Conservation (phyloP, 2,113 vertebrate species). For the Sarotherodon lohbergeri region DNA sequence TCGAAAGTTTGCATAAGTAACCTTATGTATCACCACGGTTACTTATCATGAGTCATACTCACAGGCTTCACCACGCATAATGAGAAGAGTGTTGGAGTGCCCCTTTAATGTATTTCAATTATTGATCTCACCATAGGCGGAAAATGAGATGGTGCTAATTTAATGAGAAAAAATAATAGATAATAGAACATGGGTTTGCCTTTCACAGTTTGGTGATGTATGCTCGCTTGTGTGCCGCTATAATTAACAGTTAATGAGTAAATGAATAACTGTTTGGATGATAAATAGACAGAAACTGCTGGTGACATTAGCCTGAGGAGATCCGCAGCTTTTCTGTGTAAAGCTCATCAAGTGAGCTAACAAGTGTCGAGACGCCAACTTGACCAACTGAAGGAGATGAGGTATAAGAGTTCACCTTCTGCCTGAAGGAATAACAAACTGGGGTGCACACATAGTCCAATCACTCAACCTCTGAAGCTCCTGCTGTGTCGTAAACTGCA, state of each 20-base stretch:
- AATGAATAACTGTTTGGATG: not conserved
- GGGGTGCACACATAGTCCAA: not conserved
- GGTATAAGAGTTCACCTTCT: not conserved
- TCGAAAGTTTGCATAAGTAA: not conserved
- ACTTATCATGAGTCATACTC: not conserved
- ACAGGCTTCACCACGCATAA: not conserved
- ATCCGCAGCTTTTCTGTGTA: not conserved
- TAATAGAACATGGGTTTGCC: not conserved
- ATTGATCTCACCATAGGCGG: not conserved
- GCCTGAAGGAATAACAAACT: not conserved
- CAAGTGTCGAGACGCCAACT: conserved; percentile 12
- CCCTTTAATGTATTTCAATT: not conserved
- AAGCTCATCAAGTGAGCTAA: conserved; percentile 1
- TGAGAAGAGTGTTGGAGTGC: not conserved
- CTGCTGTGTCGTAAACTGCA: not conserved
- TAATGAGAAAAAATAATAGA: not conserved
- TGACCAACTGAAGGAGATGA: conserved; percentile 5
- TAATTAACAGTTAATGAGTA: not conserved
- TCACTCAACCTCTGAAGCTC: not conserved
- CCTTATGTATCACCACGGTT: not conserved
- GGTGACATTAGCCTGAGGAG: not conserved
- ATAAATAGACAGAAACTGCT: not conserved
- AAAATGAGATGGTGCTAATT: not conserved
- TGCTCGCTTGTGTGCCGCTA: not conserved
- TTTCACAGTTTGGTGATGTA: not conserved